Evolutionary conservation across 2,888 invertebrate species (phyloP), one percentile per base, ranked within the genome.

Genomic region (Stegophylla sp.): DNA sequence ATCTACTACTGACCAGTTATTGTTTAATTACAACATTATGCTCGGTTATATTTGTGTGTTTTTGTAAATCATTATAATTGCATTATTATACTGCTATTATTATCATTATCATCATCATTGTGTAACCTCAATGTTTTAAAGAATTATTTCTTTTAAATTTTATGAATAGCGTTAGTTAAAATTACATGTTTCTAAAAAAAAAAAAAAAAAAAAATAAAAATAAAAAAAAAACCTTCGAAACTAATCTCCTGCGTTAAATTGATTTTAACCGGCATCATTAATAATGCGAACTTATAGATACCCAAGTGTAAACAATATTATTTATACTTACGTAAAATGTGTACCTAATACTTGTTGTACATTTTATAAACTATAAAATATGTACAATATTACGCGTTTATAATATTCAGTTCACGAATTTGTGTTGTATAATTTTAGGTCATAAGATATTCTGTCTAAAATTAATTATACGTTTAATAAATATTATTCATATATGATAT

Each of bases 11-110:
- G 15, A 61, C 73, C 28, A 48, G 74, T 63, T 45, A 48, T 63
- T 63, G 59, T 73, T 61, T 73, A 73, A 73, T 73, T 73, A 61
- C 59, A 43, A 17, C 59, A 7, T 20, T 69, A 34, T 34, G 20
- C 28, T 20, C 15, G 41, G n/a, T 15, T n/a, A 20, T 28, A 20
- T 15, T 71, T 28, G 20, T 41, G 53, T 17, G 10, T 20, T n/a
- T 34, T 3, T 12, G n/a, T 34, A 69, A 12, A 51, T 51, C 28
- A 28, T 51, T 51, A 69, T 69, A 12, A 69, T 51, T 41, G 28
- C 34, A 73, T 73, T n/a, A 73, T 43, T 28, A 48, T 69, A n/a
- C n/a, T n/a, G 23, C 15, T 1, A 43, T 64, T 41, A 20, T 66
- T 23, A 20, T 45, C 43, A 15, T 66, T 23, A 41, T 66, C 23